Conservation (phyloP, 2,888 invertebrate species). For the Ceraclea dissimilis region DNA sequence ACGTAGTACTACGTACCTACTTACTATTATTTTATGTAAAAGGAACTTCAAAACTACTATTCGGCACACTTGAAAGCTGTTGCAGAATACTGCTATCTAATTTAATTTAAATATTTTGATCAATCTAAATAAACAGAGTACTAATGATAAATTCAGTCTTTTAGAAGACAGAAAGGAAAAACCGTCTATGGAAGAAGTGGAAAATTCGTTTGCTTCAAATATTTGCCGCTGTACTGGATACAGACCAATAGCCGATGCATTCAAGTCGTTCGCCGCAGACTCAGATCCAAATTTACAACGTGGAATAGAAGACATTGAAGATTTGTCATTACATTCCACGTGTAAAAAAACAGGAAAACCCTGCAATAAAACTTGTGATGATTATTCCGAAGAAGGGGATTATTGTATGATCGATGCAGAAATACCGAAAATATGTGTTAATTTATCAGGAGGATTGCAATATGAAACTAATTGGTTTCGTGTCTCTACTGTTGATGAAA, state of each 20-base stretch:
- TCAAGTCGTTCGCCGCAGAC: slow-evolving; percentile 64
- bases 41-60: too few relatives aligned
- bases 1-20: too few relatives aligned
- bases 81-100: too few relatives aligned
- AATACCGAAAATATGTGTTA: slow-evolving; percentile 28
- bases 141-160: slow-evolving; percentile 37
- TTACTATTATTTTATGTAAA: too few relatives aligned
- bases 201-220: slow-evolving; percentile 70
- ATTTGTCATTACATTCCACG: slow-evolving; percentile 30
- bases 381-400: slow-evolving; percentile 30
- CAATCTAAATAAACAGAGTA: too few relatives aligned
- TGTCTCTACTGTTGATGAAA: slow-evolving; percentile 2
- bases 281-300: slow-evolving; percentile 44
- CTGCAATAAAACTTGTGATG: slow-evolving; percentile 35
- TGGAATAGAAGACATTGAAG: slow-evolving; percentile 46
- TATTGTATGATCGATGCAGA: slow-evolving; percentile 34
- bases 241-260: slow-evolving; percentile 68
- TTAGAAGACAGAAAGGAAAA: slow-evolving; percentile 36
- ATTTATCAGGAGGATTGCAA: slow-evolving; percentile 31
- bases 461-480: slow-evolving; percentile 40
- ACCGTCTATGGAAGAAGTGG: slow-evolving; percentile 56
- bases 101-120: too few relatives aligned
- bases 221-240: slow-evolving; percentile 79
- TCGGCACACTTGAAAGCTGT: too few relatives aligned
- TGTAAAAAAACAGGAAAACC: slow-evolving; percentile 29